phyloP scores from a whole-genome alignment of 2,888 invertebrate species.

The Dolichopus griseipennis region DNA sequence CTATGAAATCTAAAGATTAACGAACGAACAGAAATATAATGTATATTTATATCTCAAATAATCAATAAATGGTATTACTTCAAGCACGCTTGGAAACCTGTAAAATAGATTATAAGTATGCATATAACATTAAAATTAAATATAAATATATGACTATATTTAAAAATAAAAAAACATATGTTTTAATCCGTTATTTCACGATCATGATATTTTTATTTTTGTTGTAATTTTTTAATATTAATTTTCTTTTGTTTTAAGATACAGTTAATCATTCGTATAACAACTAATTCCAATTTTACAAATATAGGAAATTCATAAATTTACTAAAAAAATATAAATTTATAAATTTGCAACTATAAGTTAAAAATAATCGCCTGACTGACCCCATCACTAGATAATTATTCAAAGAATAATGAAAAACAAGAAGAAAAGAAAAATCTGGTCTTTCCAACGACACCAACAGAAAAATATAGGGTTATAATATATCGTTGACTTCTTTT shows the following conservation, averaged over 20 bases:
- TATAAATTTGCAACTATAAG: neutral
- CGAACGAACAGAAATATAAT: too few relatives aligned
- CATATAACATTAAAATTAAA: neutral
- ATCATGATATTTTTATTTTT: neutral
- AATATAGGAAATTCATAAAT: neutral
- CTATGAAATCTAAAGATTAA: too few relatives aligned
- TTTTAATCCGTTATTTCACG: neutral
- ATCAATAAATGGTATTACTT: too few relatives aligned
- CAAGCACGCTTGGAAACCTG: too few relatives aligned
- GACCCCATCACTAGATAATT: neutral
- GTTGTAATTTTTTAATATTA: neutral
- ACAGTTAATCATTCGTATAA: neutral
- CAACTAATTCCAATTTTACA: neutral
- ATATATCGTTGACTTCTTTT: too few relatives aligned
- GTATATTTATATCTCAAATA: too few relatives aligned
- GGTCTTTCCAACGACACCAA: neutral
- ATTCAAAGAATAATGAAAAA: neutral
- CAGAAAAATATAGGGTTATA: neutral
- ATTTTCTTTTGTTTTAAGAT: neutral
- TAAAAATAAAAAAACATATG: neutral
- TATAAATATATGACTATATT: neutral
- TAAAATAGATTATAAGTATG: neutral
- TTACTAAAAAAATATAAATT: too few relatives aligned
- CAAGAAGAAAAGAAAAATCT: neutral
- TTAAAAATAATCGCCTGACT: neutral